phyloP scores from a whole-genome alignment of 2,797 vertebrate genomes.

The Mionectes olivaceus region DNA sequence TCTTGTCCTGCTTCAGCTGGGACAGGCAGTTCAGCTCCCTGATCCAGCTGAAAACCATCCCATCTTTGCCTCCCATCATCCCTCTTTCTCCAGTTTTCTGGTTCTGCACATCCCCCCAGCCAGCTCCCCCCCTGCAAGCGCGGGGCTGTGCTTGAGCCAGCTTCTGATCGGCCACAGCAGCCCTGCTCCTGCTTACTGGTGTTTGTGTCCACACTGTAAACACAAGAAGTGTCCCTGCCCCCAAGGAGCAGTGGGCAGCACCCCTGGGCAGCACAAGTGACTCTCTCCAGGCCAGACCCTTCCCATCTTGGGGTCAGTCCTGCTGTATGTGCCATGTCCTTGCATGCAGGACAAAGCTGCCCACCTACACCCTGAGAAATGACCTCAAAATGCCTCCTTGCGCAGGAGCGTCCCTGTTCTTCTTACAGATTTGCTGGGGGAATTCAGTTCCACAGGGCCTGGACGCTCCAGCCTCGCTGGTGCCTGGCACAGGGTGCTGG shows the following conservation, averaged over 20 bases:
- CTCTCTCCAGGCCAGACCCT: background rate
- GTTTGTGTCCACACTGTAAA: fast-evolving
- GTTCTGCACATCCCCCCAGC: background rate
- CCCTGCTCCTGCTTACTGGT: background rate
- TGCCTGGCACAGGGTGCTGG: background rate
- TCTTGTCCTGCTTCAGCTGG: background rate
- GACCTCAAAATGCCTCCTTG: background rate
- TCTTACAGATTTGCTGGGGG: background rate
- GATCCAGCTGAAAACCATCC: background rate
- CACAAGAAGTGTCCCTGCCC: background rate
- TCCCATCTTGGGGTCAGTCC: background rate
- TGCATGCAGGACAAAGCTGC: background rate
- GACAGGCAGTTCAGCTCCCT: background rate
- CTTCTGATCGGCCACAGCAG: background rate
- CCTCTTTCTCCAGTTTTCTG: background rate
- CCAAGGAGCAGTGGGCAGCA: background rate
- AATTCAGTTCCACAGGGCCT: background rate
- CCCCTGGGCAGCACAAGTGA: background rate
- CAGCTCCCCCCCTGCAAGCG: background rate
- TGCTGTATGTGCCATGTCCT: background rate
- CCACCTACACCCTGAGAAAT: background rate
- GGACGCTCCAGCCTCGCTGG: background rate
- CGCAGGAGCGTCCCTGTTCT: background rate
- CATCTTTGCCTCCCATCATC: background rate
- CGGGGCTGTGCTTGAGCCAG: background rate